Evolutionary conservation across 1,140 invertebrate species (phyloP).

Genomic region (Dreissena polymorpha): DNA sequence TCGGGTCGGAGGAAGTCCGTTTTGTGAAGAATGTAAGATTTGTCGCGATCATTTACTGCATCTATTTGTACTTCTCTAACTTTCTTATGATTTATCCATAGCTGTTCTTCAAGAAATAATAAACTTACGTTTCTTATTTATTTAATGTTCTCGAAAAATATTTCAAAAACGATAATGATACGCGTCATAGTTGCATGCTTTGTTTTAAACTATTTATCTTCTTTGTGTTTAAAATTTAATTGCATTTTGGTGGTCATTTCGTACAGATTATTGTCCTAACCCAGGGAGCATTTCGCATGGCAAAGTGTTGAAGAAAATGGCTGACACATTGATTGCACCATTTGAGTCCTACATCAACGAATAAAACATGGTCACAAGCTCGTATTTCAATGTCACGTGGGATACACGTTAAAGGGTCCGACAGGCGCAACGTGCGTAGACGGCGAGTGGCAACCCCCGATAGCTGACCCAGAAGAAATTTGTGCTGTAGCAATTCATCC

Average conservation of each 20-base stretch:
- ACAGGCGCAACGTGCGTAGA: conserved; percentile 95
- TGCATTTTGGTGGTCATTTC: no score
- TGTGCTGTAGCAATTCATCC: conserved; percentile 50
- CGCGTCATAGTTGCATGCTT: no score
- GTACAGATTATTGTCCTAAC: conserved; percentile 65
- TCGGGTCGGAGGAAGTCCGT: conserved; percentile 61
- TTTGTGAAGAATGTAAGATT: conserved; percentile 68
- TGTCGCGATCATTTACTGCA: no score
- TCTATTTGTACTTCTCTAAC: no score
- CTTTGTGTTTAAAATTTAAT: no score
- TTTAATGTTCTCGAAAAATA: no score
- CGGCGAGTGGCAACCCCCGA: conserved; percentile 89
- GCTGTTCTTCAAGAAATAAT: no score
- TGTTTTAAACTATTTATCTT: no score
- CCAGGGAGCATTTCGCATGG: conserved; percentile 67
- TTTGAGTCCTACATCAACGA: conserved; percentile 68
- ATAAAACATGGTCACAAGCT: conserved; percentile 84
- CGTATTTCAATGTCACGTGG: conserved; percentile 93
- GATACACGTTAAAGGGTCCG: conserved; percentile 91
- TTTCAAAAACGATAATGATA: no score
- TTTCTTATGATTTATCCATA: no score
- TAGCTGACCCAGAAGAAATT: conserved; percentile 1
- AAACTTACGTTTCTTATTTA: no score
- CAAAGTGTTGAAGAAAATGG: conserved; percentile 62
- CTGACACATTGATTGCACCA: conserved; percentile 47